phyloP scores from a whole-genome alignment of 2,113 vertebrate genomes.

The Puntigrus tetrazona region DNA sequence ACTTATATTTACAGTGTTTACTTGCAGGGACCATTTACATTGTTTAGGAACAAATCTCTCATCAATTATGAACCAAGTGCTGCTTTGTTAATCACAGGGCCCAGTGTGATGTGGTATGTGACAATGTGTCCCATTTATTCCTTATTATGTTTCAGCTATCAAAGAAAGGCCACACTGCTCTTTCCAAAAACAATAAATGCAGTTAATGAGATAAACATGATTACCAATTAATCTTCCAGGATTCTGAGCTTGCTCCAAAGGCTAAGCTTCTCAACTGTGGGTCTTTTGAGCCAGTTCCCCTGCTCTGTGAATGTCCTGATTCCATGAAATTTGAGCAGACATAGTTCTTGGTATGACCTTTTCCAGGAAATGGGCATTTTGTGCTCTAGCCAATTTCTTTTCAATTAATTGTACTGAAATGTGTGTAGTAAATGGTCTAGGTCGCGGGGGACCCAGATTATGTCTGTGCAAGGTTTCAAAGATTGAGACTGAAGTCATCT shows the following conservation, averaged over 20 bases:
- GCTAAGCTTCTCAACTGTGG: constrained; percentile 24
- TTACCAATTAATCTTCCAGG: constrained; percentile 47
- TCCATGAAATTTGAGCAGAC: constrained; percentile 27
- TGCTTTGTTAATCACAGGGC: constrained; percentile 14
- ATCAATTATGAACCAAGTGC: constrained; percentile 9
- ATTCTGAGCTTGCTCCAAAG: not conserved
- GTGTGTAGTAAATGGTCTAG: not conserved
- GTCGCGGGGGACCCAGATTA: not conserved
- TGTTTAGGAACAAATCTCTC: constrained; percentile 33
- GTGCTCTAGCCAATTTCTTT: not conserved
- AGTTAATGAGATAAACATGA: constrained; percentile 55
- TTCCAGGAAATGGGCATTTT: not conserved
- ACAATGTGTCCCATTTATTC: constrained; percentile 24
- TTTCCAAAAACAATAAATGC: constrained; percentile 53
- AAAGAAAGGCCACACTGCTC: constrained; percentile 16
- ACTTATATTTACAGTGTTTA: constrained; percentile 5
- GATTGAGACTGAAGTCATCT: not conserved
- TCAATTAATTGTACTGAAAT: not conserved
- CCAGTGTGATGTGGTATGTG: constrained; percentile 33
- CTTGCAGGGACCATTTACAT: constrained; percentile 19
- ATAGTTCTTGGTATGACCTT: constrained; percentile 4
- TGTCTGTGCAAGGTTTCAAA: not conserved
- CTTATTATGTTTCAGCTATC: constrained; percentile 36
- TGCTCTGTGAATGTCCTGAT: not conserved
- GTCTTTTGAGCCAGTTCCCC: not conserved